Base-by-base conservation (phyloP, 2,797 vertebrate genomes). In the Artibeus lituratus region DNA sequence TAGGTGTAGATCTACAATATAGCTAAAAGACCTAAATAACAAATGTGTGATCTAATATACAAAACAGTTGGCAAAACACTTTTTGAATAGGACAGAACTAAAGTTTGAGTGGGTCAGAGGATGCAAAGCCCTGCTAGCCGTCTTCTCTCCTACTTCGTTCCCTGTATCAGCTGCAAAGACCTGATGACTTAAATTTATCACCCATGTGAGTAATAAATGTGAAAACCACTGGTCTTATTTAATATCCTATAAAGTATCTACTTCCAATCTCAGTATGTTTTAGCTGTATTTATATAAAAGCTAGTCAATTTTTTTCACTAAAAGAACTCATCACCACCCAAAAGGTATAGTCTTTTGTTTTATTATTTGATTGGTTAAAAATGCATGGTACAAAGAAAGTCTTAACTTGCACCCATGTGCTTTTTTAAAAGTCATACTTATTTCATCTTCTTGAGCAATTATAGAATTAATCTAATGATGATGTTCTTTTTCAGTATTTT, bases 41-140 rank as follows among this genome's bases (percentile, higher is more conserved):
- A 11, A 80, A n/a, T 32, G 5, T 42, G 1, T 39, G 39, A 26
- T 69, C 32, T n/a, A 53, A 39, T 15, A 47, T 55, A 3, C 16
- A 90, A 73, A 80, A 47, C 24, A 76, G 1, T 18, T 80, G 5
- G 14, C 3, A 35, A 90, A 86, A 3, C 11, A 26, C 14, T 18
- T 2, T 57, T 55, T 35, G 53, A 76, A 77, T 42, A 51, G 2
- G 35, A 39, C 8, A 42, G 49, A 42, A 37, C 35, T 49, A 7
- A 76, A 49, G 22, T 62, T n/a, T 19, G 7, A 72, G 24, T 5
- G 39, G 18, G 4, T n/a, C 21, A 8, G 12, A 65, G 7, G 10
- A 47, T 12, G 3, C 4, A 57, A 7, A 42, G 3, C 21, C 2
- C 29, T 18, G 16, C 0, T 2, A 53, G 16, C 15, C 26, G 55